Base-by-base conservation (phyloP, 2,888 invertebrate species). In the Lydus trimaculatus region DNA sequence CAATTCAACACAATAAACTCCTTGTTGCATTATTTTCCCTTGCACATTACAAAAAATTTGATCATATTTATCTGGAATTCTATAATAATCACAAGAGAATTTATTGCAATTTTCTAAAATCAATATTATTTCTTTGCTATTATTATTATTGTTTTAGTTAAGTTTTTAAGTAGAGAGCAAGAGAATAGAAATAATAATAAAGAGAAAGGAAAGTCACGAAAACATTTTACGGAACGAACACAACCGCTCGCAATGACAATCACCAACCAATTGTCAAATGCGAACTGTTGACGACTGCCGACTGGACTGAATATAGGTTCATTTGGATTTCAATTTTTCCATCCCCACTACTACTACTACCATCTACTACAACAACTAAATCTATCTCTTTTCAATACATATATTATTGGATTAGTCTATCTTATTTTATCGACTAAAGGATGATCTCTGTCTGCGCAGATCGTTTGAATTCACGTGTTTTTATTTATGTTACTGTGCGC, bases 1-100 rank as follows among this genome's bases (percentile, higher is more conserved):
- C 82, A 81, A 82, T 81, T 82, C 81, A 64, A 79, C 73, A 79
- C 82, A 82, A 81, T 79, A 76, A 79, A 81, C 79, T 79, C 74
- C 78, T 77, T 78, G 72, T 79, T 77, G 81, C 82, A 82, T 83
- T 48, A 78, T 79, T 81, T 80, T 77, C 76, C 69, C 20, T 48
- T 74, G 72, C 82, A 81, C 81, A 48, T 20, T 48, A 48, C 20
- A 20, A 20, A 20, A 20, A 20, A 48, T 9, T 77, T 73, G 73
- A 72, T 72, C 72, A 71, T 72, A 69, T 71, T 69, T 64, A 66
- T 66, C 65, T 28, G 63, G n/a, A n/a, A 65, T 66, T 63, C 66
- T 66, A 67, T 64, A 68, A 69, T 72, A 71, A 74, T 71, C 69
- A 70, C 7, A 33, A 33, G 11, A 33, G 2, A 28, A 28, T 28